Evolutionary conservation across 2,797 vertebrate genomes (phyloP).

Genomic region (Chiroxiphia lanceolata): DNA sequence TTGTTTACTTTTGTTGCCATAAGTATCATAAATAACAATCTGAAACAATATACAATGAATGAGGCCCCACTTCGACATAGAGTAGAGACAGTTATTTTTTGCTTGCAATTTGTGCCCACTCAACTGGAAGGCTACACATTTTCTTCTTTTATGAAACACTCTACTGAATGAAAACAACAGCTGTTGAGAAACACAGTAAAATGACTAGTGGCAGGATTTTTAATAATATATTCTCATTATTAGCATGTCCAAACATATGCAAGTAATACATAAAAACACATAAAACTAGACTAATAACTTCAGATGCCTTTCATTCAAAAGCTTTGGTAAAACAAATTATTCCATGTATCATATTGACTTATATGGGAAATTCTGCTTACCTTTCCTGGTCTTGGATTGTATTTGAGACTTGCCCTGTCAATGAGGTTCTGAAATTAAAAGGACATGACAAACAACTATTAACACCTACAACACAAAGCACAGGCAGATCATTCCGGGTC

Average conservation of each 20-base stretch:
- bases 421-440: slow-evolving; percentile 75
- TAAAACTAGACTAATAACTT: neutral
- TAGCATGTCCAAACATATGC: neutral
- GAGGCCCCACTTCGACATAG: slow-evolving; percentile 30
- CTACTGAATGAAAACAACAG: neutral
- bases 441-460: slow-evolving; percentile 12
- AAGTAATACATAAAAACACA: neutral
- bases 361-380: slow-evolving; percentile 66
- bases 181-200: neutral
- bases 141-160: neutral
- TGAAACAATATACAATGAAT: slow-evolving; percentile 68
- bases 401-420: slow-evolving; percentile 69
- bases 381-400: slow-evolving; percentile 82
- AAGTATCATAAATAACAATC: slow-evolving; percentile 82
- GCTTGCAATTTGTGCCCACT: neutral
- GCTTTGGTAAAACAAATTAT: neutral
- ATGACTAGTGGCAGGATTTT: neutral
- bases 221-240: neutral
- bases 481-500: neutral
- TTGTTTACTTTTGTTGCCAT: slow-evolving; percentile 74
- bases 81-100: neutral
- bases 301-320: neutral
- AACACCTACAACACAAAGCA: neutral
- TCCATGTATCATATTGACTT: neutral
- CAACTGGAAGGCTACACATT: neutral